Conservation (phyloP, 2,113 vertebrate genomes). For the Tauraco erythrolophus region DNA sequence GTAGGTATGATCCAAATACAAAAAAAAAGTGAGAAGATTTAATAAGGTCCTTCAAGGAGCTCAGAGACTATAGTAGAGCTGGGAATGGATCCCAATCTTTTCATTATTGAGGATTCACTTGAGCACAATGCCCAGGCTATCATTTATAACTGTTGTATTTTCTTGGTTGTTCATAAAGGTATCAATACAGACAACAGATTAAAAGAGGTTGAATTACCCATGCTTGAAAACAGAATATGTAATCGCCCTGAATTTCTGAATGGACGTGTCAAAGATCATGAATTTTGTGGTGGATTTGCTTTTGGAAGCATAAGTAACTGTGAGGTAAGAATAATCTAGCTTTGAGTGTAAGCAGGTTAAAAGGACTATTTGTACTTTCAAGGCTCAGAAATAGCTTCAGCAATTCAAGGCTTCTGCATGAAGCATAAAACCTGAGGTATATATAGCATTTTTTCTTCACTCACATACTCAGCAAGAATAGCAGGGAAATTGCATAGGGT, state of each 20-base stretch:
- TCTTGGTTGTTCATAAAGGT: not conserved
- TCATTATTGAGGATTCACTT: not conserved
- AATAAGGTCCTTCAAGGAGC: not conserved
- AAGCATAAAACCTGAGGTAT: not conserved
- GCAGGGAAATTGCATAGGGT: not conserved
- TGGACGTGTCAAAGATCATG: not conserved
- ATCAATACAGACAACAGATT: not conserved
- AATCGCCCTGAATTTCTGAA: not conserved
- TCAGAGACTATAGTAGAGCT: not conserved
- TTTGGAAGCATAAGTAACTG: not conserved
- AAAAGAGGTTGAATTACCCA: not conserved
- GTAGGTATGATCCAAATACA: not conserved
- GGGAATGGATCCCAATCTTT: not conserved
- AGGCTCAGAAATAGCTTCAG: not conserved
- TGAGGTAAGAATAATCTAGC: not conserved
- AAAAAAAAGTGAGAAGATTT: not conserved
- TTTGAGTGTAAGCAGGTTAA: not conserved
- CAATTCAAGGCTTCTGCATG: not conserved
- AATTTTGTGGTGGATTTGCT: slow-evolving; percentile 25
- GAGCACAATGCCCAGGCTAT: not conserved
- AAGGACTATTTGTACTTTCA: not conserved
- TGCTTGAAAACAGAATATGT: not conserved
- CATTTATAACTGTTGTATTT: not conserved
- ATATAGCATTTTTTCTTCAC: not conserved
- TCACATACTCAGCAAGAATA: not conserved